phyloP scores from a whole-genome alignment of 1,140 invertebrate species.

The Rhagoletis pomonella region DNA sequence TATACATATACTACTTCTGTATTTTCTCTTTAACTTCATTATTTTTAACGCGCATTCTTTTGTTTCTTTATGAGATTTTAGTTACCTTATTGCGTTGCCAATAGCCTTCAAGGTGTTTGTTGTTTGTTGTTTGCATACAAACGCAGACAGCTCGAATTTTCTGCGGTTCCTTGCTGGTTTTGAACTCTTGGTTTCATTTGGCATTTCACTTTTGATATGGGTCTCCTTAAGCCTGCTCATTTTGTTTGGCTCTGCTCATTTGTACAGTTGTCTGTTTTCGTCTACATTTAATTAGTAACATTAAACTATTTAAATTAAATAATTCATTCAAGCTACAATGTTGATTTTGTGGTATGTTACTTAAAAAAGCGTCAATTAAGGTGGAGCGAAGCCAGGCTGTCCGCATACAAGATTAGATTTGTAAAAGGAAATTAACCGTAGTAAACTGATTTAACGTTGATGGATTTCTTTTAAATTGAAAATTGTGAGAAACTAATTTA shows the following conservation, averaged over 20 bases:
- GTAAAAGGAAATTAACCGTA: too few species aligned
- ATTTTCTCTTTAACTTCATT: not conserved
- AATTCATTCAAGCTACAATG: slow-evolving; percentile 23
- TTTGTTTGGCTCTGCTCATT: not conserved
- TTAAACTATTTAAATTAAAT: slow-evolving; percentile 30
- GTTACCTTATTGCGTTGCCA: too few species aligned
- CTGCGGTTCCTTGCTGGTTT: too few species aligned
- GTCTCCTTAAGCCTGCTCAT: not conserved
- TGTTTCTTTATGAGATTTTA: slow-evolving; percentile 4
- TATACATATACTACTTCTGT: not conserved
- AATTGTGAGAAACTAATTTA: too few species aligned
- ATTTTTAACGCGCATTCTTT: slow-evolving; percentile 7
- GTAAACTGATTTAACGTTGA: too few species aligned
- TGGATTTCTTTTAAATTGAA: too few species aligned
- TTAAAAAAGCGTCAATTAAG: too few species aligned
- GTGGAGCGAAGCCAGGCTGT: too few species aligned
- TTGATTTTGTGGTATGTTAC: not conserved
- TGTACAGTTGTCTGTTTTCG: not conserved
- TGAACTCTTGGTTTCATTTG: not conserved
- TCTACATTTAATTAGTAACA: not conserved
- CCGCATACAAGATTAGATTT: too few species aligned
- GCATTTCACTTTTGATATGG: slow-evolving; percentile 37
- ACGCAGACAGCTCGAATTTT: too few species aligned
- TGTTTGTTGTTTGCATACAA: too few species aligned
- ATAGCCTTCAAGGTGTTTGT: too few species aligned